These are phyloP conservation scores for Andrena chrysosceles DNA, from an alignment of 2,888 invertebrate genomes.

Conservation along the genomic window DNA sequence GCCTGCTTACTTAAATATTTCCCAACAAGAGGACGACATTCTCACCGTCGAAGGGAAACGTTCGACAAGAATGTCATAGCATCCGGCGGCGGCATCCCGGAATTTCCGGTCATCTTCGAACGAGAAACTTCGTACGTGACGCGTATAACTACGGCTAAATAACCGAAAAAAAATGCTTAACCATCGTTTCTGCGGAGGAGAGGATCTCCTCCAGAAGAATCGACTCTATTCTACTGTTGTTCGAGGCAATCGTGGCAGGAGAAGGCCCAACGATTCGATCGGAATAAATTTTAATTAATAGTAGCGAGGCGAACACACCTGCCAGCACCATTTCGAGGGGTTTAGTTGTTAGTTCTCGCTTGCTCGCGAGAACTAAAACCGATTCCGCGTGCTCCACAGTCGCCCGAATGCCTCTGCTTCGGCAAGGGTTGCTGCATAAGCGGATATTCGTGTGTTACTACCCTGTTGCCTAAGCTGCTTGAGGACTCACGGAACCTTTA, in stretches of 20 bases:
- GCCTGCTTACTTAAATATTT: constrained; percentile 37
- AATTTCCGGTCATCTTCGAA: constrained; percentile 16
- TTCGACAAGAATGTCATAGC: constrained; percentile 27
- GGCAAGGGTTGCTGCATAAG: neutral
- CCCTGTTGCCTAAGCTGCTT: neutral
- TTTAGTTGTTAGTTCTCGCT: neutral
- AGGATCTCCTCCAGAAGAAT: neutral
- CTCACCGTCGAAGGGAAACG: neutral
- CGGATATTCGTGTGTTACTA: neutral
- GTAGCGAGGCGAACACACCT: constrained; percentile 3
- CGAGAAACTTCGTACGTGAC: neutral
- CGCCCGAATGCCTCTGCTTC: neutral
- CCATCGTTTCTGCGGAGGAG: neutral
- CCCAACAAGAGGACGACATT: constrained; percentile 14
- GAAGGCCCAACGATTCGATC: constrained; percentile 17
- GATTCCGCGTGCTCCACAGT: neutral
- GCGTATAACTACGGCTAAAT: neutral
- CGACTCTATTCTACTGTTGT: neutral
- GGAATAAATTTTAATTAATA: constrained; percentile 57
- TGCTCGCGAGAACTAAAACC: neutral
- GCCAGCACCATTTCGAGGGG: neutral
- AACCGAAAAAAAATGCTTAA: neutral
- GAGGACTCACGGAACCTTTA: neutral
- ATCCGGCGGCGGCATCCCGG: neutral
- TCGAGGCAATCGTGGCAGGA: neutral